Percentiles rank a stretch among this genome's conserved stretches.
phyloP scores from a whole-genome alignment of 2,113 vertebrate genomes.

The Bambusicola thoracicus region DNA sequence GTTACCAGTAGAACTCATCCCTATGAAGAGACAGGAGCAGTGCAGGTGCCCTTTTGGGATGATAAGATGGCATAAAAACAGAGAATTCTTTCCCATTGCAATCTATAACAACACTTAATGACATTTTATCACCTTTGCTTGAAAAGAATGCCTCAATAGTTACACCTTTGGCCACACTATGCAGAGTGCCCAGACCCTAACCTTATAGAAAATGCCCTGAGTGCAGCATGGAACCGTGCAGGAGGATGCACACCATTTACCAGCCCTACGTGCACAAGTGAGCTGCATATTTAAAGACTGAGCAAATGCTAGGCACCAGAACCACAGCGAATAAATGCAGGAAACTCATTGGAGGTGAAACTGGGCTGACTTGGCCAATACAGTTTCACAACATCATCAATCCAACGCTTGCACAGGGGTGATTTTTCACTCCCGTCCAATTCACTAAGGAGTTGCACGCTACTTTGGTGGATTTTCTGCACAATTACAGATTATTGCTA shows the following conservation, averaged over 20 bases:
- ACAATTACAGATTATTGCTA: slow-evolving; percentile 87
- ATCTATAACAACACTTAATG: background rate
- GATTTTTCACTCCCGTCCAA: slow-evolving; percentile 78
- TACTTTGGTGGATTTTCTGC: slow-evolving; percentile 84
- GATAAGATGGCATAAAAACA: background rate
- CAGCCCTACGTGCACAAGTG: background rate
- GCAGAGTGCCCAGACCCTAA: background rate
- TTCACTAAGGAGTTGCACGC: slow-evolving; percentile 79
- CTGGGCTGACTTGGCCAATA: slow-evolving; percentile 46
- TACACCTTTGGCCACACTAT: background rate
- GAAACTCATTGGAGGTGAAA: slow-evolving; percentile 23
- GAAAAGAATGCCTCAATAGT: background rate
- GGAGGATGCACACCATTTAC: background rate
- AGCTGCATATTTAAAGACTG: background rate
- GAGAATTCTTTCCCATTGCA: background rate
- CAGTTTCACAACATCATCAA: slow-evolving; percentile 65
- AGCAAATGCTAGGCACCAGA: background rate
- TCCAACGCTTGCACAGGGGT: slow-evolving; percentile 64
- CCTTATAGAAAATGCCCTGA: background rate
- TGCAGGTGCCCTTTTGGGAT: background rate
- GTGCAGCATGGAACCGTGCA: background rate
- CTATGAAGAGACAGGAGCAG: background rate
- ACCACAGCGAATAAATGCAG: background rate
- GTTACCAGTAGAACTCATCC: slow-evolving; percentile 42
- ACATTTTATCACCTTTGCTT: background rate